Conservation (phyloP, 2,888 invertebrate species). For the Pristionchus arcanus region DNA sequence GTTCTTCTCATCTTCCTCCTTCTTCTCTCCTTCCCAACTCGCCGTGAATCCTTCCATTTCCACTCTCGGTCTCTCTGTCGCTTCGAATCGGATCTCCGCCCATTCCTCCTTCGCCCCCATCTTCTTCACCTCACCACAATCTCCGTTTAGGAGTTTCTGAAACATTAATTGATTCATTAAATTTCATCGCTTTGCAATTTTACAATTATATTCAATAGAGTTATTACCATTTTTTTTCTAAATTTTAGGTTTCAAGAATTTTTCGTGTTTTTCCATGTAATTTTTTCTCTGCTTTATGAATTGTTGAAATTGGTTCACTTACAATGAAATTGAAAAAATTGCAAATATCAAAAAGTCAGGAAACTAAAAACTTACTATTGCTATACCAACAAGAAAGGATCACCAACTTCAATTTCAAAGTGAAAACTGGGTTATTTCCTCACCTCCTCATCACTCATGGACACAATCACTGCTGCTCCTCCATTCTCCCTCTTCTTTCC, state of each 20-base stretch:
- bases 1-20: neutral
- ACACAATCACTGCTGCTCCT: neutral
- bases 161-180: neutral
- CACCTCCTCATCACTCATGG: slow-evolving; percentile 10
- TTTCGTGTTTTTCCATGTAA: too few species aligned
- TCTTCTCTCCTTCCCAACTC: slow-evolving; percentile 56
- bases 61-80: slow-evolving; percentile 52
- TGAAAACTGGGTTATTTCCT: neutral
- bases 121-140: slow-evolving; percentile 4
- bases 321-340: too few species aligned
- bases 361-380: too few species aligned
- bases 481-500: slow-evolving; percentile 51
- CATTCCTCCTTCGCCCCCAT: neutral
- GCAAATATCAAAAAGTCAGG: too few species aligned
- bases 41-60: slow-evolving; percentile 58
- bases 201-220: too few species aligned
- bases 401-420: neutral
- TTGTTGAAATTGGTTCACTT: too few species aligned
- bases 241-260: too few species aligned
- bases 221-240: too few species aligned
- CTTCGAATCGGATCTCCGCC: slow-evolving; percentile 40
- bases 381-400: too few species aligned
- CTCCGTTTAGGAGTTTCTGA: slow-evolving; percentile 45
- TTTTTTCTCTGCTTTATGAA: too few species aligned
- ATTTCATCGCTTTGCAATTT: too few species aligned